Base-by-base conservation (phyloP, 2,888 invertebrate genomes). In the Marronus borbonicus region DNA sequence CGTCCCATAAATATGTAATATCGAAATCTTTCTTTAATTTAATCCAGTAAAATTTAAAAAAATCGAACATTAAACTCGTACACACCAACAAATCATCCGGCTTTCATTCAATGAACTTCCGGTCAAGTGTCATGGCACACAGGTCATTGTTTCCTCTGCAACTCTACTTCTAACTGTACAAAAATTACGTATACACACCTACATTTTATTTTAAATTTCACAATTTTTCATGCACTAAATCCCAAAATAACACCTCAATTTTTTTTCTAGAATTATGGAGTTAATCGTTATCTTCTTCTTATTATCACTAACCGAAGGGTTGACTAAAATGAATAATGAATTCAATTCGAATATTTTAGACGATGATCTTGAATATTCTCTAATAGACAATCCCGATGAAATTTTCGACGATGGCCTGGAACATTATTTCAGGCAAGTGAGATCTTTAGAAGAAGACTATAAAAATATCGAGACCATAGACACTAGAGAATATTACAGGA, bases 31-130 rank as follows among this genome's bases (percentile, higher is more conserved):
- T 78, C 76, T 78, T 69, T 60, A 55, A 20, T 74, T 60, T 74
- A 60, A 74, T 58, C 72, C 58, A 12, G 20, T 52, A 55, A 44
- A 8, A 44, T 52, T 31, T 2, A 31, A 31, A 31, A 5, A 4
- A 31, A 31, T 31, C 31, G 31, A 5, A 5, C 31, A 5, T 31
- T 31, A 31, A 31, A 31, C 31, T 31, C 1, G 0, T 72, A 36
- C 49, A 49, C 39, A 60, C 17, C 39, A 72, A 80, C 80, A 76
- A 76, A 77, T 77, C 82, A 81, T 85, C 85, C 85, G 83, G 84
- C 80, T 82, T 81, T 83, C 8, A 55, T 85, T 85, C 84, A 82
- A 77, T 78, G 55, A 75, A 77, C 78, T 80, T 85, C 85, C 85
- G 82, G 84, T 81, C 62, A 82, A 82, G 83, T 82, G 83, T 83